These are phyloP conservation scores for Proteles cristata DNA, from an alignment of 2,113 vertebrate genomes.

Conservation along the genomic window DNA sequence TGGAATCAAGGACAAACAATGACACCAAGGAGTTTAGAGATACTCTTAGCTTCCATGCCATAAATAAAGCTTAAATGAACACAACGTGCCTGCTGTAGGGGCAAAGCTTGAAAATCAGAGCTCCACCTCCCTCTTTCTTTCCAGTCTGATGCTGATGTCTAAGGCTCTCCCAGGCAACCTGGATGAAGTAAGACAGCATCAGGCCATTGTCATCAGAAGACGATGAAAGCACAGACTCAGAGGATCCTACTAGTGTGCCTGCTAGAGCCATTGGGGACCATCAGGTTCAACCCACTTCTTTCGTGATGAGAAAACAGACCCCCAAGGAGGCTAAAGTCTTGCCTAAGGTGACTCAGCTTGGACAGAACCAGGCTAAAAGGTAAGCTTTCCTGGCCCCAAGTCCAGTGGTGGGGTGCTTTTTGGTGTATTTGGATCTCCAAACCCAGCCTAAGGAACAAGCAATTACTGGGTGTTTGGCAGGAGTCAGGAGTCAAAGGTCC, in stretches of 20 bases:
- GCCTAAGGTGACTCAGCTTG: background rate
- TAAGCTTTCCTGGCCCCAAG: background rate
- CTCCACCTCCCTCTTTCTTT: background rate
- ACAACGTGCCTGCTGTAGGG: background rate
- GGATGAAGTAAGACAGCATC: background rate
- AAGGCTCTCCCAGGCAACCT: background rate
- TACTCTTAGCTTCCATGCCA: background rate
- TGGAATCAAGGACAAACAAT: background rate
- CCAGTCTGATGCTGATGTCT: background rate
- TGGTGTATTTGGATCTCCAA: background rate
- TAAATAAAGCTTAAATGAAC: background rate
- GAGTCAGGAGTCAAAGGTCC: background rate
- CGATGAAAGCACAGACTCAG: background rate
- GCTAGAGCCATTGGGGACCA: background rate
- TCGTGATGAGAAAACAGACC: background rate
- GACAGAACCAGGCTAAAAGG: background rate
- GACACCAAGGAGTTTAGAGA: background rate
- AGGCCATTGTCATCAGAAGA: background rate
- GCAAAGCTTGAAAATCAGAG: background rate
- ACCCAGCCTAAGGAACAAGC: background rate
- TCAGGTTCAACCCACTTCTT: background rate
- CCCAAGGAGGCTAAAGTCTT: background rate
- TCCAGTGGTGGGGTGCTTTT: background rate
- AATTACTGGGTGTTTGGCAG: background rate
- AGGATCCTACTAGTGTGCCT: background rate